phyloP scores from a whole-genome alignment of 2,888 invertebrate genomes.

The Ceraclea dissimilis region DNA sequence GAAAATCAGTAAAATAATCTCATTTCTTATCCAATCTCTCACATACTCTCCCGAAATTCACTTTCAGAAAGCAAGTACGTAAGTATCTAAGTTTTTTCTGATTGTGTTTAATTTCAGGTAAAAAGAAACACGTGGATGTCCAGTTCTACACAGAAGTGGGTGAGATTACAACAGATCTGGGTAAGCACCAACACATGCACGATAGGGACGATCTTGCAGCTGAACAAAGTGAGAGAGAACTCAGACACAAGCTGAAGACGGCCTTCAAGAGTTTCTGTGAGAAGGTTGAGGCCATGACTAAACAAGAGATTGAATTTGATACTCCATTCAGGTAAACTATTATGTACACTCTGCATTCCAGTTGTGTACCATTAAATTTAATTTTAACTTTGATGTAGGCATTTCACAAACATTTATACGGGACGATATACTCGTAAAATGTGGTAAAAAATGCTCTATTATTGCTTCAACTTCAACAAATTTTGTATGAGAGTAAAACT shows the following conservation, averaged over 20 bases:
- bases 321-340: constrained; percentile 81
- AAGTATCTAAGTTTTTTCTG: background rate
- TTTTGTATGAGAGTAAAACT: too few species aligned
- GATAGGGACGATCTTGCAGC: constrained; percentile 98
- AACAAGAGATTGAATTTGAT: constrained; percentile 96
- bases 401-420: background rate
- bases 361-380: background rate
- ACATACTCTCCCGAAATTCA: too few species aligned
- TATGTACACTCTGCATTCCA: background rate
- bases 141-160: constrained; percentile 99
- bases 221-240: constrained; percentile 95
- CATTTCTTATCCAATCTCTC: too few species aligned
- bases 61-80: too few species aligned
- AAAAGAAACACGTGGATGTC: constrained; percentile 98
- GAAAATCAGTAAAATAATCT: too few species aligned
- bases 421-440: too few species aligned
- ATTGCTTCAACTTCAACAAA: too few species aligned
- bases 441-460: too few species aligned
- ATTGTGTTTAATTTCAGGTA: constrained; percentile 37
- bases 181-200: constrained; percentile 99
- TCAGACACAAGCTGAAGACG: constrained; percentile 92
- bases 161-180: constrained; percentile 98
- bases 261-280: constrained; percentile 99
- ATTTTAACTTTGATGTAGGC: background rate
- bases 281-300: constrained; percentile 90